Evolutionary conservation across 2,797 vertebrate species (phyloP), one percentile per base, ranked within the genome.

Genomic region (Alectoris magna): DNA sequence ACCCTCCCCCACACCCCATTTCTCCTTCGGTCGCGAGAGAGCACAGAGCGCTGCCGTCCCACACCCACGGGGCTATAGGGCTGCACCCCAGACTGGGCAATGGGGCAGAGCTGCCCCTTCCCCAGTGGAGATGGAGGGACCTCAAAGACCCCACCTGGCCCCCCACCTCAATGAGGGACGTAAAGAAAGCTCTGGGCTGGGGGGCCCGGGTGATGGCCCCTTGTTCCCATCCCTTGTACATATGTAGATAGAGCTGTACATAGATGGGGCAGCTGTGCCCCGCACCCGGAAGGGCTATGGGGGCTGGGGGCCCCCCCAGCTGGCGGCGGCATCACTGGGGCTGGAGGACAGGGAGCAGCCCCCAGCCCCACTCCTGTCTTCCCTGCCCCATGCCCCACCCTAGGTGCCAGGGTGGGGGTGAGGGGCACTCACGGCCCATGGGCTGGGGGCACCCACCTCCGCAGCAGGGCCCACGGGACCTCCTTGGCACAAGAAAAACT

Each of bases 241-340:
- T 95, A 84, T 93, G 94, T 95, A 85, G 83, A 92, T 93, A 84
- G 18, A 84, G 15, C 69, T 96, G 92, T 92, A 93, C n/a, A 80
- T 83, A 83, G 27, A 81, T 0, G 46, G 87, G 88, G 85, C 94
- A 80, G 78, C 88, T 16, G 71, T 63, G 91, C 79, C 89, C 82
- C 73, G 66, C 73, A 87, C 92, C 88, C 4, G n/a, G 87, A 95
- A 96, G 96, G 95, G 96, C 95, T 96, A 93, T 62, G 38, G 75
- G 88, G 84, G 91, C 84, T 91, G 82, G 39, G 71, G 71, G n/a
- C 19, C 51, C 90, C 82, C 68, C 76, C 90, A 78, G 74, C 82
- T 79, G 81, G 75, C 87, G 77, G 87, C 3, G 11, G 87, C 68
- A 70, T 67, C 77, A 64, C 71, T 1, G 3, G 88, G 81, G 68